These are phyloP conservation scores for Urocyon cinereoargenteus DNA, from an alignment of 2,797 vertebrate species.

Conservation along the genomic window DNA sequence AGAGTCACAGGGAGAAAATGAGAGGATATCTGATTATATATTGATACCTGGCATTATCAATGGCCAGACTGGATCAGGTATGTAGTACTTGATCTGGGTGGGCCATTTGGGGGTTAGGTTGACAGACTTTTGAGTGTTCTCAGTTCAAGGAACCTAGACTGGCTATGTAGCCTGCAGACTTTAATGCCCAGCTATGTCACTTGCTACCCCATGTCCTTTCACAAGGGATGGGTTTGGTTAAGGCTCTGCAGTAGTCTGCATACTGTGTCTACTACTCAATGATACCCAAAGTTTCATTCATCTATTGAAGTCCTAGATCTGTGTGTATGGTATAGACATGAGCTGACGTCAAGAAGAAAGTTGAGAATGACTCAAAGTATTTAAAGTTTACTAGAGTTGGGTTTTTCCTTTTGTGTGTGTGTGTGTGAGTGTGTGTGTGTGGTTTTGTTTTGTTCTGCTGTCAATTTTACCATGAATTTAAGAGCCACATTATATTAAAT, in stretches of 20 bases:
- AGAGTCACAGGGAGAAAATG: neutral
- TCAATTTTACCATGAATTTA: neutral
- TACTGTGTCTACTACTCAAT: neutral
- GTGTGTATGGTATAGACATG: neutral
- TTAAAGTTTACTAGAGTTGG: neutral
- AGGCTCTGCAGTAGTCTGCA: neutral
- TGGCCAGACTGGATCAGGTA: neutral
- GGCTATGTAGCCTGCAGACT: neutral
- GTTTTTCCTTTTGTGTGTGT: neutral
- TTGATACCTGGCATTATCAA: too few relatives aligned
- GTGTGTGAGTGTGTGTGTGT: too few relatives aligned
- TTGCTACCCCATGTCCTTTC: neutral
- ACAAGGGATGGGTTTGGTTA: neutral
- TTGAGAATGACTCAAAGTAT: neutral
- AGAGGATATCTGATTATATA: neutral
- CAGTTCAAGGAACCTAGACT: neutral
- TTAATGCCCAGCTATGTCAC: neutral
- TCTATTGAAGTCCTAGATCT: neutral
- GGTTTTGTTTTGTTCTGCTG: neutral
- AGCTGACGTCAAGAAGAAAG: neutral
- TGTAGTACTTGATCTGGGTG: neutral
- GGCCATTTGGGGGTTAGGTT: too few relatives aligned
- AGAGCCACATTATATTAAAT: neutral
- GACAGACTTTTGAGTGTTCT: neutral
- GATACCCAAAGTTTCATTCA: neutral